phyloP scores from a whole-genome alignment of 2,797 vertebrate species.

The Helarctos malayanus region DNA sequence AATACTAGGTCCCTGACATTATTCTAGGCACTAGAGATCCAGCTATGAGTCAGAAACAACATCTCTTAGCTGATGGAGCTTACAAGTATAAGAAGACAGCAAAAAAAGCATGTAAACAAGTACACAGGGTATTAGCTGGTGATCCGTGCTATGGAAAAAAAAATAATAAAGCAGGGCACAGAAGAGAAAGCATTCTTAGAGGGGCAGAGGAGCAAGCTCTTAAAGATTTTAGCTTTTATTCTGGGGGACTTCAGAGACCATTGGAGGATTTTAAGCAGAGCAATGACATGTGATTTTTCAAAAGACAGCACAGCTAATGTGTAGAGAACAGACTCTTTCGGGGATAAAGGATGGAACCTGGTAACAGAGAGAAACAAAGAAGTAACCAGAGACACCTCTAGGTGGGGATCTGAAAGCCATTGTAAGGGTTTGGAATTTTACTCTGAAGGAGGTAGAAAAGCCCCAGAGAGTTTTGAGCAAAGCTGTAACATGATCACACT shows the following conservation, averaged over 20 bases:
- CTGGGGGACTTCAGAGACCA: background rate
- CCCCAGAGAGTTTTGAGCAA: background rate
- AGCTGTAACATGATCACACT: background rate
- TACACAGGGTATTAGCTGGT: background rate
- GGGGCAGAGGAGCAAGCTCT: background rate
- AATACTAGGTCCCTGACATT: background rate
- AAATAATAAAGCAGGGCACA: background rate
- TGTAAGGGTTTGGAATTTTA: background rate
- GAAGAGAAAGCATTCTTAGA: background rate
- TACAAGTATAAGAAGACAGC: background rate
- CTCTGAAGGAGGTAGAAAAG: background rate
- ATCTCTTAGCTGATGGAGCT: background rate
- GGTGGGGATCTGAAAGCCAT: background rate
- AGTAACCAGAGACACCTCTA: background rate
- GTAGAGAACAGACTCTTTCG: background rate
- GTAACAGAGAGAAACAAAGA: background rate
- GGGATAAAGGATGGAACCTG: background rate
- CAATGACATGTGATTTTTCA: background rate
- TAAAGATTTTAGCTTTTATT: background rate
- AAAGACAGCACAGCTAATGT: background rate
- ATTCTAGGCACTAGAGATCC: constrained; percentile 1
- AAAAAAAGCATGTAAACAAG: background rate
- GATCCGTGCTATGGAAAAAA: background rate
- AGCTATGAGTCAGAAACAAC: background rate
- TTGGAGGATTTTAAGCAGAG: background rate